phyloP scores from a whole-genome alignment of 2,797 vertebrate species.

The Trematomus bernacchii region DNA sequence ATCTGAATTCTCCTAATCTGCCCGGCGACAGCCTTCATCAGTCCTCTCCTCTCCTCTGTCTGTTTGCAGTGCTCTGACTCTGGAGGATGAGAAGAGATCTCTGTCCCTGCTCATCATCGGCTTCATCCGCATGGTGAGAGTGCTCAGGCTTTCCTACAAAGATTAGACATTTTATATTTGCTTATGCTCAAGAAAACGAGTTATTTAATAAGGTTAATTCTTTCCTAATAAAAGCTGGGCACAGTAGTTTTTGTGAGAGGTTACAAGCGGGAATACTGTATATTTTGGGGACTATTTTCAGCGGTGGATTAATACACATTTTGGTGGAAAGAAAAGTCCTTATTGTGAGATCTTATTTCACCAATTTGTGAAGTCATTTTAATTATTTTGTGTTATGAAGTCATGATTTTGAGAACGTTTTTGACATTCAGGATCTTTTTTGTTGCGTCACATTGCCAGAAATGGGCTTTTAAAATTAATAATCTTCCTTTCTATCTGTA shows the following conservation, averaged over 20 bases:
- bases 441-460: too few relatives aligned
- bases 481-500: too few relatives aligned
- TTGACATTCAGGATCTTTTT: too few relatives aligned
- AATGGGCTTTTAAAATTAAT: too few relatives aligned
- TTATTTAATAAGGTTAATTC: neutral
- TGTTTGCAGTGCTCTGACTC: constrained; percentile 90
- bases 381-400: too few relatives aligned
- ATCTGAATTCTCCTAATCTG: neutral
- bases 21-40: neutral
- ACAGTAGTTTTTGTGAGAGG: neutral
- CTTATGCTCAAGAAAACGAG: neutral
- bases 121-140: constrained; percentile 96
- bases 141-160: neutral
- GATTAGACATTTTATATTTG: neutral
- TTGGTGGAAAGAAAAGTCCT: neutral
- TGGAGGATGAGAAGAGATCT: constrained; percentile 95
- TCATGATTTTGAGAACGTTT: too few relatives aligned
- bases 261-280: neutral
- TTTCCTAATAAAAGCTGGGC: neutral
- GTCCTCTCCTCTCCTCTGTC: constrained; percentile 17
- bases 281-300: neutral
- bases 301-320: neutral
- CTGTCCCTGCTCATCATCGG: constrained; percentile 93
- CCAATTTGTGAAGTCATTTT: too few relatives aligned
- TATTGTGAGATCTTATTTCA: too few relatives aligned